Percentiles rank a stretch among this genome's conserved stretches.
Conservation (phyloP, 2,113 vertebrate genomes). For the Dipodomys spectabilis region DNA sequence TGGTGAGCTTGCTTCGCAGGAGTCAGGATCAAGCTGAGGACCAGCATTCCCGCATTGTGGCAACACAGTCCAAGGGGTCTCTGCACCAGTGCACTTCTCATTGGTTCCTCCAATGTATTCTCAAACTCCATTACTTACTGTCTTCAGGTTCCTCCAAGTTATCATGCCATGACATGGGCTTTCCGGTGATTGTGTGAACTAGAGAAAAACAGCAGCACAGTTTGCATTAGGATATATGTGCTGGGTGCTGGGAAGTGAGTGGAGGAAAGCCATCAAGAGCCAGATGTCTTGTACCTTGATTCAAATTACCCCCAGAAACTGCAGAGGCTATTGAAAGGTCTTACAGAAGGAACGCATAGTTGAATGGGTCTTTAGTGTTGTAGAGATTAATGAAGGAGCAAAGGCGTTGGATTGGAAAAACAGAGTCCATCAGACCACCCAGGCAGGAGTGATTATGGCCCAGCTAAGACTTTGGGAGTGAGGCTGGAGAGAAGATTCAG, state of each 20-base stretch:
- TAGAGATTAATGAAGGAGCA: background rate
- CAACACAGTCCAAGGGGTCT: background rate
- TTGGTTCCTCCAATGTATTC: background rate
- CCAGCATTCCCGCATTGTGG: background rate
- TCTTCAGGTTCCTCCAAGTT: slow-evolving; percentile 84
- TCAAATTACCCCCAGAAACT: background rate
- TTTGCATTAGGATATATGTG: slow-evolving; percentile 47
- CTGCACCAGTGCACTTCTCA: background rate
- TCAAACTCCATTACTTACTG: slow-evolving; percentile 85
- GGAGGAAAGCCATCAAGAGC: background rate
- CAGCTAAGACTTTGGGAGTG: too few species aligned
- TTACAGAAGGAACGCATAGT: background rate
- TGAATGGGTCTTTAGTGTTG: background rate
- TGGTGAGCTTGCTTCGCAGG: background rate
- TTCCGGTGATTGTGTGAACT: slow-evolving; percentile 91
- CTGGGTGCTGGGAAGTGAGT: background rate
- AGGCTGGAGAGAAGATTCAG: too few species aligned
- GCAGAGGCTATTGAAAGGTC: background rate
- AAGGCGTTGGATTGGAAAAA: background rate
- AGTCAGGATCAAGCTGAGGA: slow-evolving; percentile 1
- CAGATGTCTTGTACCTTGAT: background rate
- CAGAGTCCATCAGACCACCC: background rate
- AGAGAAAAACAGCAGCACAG: slow-evolving; percentile 28
- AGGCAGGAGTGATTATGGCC: too few species aligned
- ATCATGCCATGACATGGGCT: slow-evolving; percentile 90